Evolutionary conservation across 2,113 vertebrate species (phyloP).

Genomic region (Centropus unirufus): DNA sequence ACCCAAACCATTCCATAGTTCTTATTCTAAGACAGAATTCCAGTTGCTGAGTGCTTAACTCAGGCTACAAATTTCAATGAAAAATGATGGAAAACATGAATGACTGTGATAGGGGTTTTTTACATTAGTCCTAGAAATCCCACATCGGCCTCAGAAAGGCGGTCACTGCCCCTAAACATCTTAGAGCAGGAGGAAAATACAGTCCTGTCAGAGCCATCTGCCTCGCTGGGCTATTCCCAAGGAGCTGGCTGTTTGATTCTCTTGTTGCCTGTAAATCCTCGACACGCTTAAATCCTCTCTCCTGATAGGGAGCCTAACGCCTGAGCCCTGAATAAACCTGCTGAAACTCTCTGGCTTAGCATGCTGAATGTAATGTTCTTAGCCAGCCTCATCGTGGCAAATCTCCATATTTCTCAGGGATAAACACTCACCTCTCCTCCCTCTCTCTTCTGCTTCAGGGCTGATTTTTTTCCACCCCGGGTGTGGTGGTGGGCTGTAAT

Average conservation of each 20-base stretch:
- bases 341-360: slow-evolving; percentile 6
- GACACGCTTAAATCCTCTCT: not conserved
- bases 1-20: too few relatives aligned
- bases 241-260: not conserved
- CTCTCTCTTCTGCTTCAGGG: not conserved
- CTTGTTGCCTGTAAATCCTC: slow-evolving; percentile 8
- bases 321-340: slow-evolving; percentile 34
- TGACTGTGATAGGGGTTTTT: fast-evolving
- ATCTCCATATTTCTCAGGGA: slow-evolving; percentile 39
- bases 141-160: not conserved
- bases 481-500: not conserved
- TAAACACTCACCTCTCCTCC: slow-evolving; percentile 46
- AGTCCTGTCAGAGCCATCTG: not conserved
- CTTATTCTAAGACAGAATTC: not conserved
- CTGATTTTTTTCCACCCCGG: not conserved
- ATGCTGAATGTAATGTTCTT: not conserved
- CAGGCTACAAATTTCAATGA: not conserved
- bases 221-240: not conserved
- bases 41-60: fast-evolving
- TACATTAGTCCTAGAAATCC: not conserved
- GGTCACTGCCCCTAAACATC: not conserved
- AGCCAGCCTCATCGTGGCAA: slow-evolving; percentile 31
- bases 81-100: not conserved
- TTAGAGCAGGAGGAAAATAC: not conserved
- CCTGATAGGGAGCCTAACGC: slow-evolving; percentile 11